Base-by-base conservation (phyloP, 2,797 vertebrate genomes). In the Fratercula arctica region DNA sequence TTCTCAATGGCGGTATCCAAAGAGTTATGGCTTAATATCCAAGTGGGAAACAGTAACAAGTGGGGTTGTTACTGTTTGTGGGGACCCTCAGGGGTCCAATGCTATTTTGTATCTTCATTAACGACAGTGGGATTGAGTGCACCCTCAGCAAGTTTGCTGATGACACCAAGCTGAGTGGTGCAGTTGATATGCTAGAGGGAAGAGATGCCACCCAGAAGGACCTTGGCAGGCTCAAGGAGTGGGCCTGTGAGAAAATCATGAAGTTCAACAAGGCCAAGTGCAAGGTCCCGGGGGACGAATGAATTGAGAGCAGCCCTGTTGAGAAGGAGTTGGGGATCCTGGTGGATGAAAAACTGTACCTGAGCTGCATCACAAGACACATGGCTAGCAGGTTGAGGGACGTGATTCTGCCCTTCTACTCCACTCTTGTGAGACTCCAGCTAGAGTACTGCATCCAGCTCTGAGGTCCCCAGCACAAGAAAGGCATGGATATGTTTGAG, bases 241-340 rank as follows among this genome's bases (percentile, higher is more conserved):
- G 9, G 6, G 10, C 10, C 33, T 1, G 0, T 31, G 33, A 4
- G 6, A 72, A n/a, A 18, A n/a, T 68, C 20, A 11, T 19, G 15
- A 79, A 37, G 39, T 46, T 56, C 48, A 57, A 26, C 43, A 57
- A 75, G 11, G 28, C 31, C 19, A 12, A 3, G 0, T 64, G 33
- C 29, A 85, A 50, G 29, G 16, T 41, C 35, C 46, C 60, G 13
- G 4, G 5, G 53, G 5, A 29, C 41, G 28, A 61, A 45, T 4
- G 21, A 13, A 21, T 11, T 18, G 59, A 67, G 67, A 89, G 6
- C 13, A 37, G 16, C 24, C 17, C 24, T 56, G 29, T 9, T 20
- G n/a, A 73, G 46, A 64, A 57, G 11, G 43, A 33, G 14, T 31
- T 85, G 25, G 28, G 33, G 35, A 11, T 59, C 10, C 9, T 25